Conservation (phyloP, 2,797 vertebrate species). For the Myoxocephalus aenaeus region DNA sequence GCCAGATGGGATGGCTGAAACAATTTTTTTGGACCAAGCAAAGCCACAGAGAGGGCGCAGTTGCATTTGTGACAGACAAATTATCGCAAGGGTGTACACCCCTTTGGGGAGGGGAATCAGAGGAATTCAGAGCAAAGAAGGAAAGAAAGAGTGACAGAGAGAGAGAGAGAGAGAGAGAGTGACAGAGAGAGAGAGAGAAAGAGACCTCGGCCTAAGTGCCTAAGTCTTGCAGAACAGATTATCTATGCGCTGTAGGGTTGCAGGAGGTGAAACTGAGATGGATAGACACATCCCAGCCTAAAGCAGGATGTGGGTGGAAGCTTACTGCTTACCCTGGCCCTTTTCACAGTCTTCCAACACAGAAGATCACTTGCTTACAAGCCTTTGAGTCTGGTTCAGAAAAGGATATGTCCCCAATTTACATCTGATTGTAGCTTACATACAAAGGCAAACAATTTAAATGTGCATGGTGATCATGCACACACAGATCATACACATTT, state of each 20-base stretch:
- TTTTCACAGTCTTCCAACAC: slow-evolving; percentile 67
- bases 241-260: slow-evolving; percentile 70
- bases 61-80: slow-evolving; percentile 81
- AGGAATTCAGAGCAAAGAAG: slow-evolving; percentile 62
- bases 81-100: slow-evolving; percentile 72
- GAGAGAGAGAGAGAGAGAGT: slow-evolving; percentile 16
- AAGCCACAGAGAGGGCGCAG: slow-evolving; percentile 72
- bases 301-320: slow-evolving; percentile 74
- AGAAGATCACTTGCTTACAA: slow-evolving; percentile 60
- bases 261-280: slow-evolving; percentile 71
- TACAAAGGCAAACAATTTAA: slow-evolving; percentile 43
- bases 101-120: slow-evolving; percentile 63
- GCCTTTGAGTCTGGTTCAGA: slow-evolving; percentile 63
- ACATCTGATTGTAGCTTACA: slow-evolving; percentile 60
- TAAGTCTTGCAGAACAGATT: slow-evolving; percentile 73
- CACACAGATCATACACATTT: slow-evolving; percentile 23
- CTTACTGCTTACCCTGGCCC: slow-evolving; percentile 67
- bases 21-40: slow-evolving; percentile 71
- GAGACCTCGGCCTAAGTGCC: slow-evolving; percentile 46
- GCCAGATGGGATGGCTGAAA: slow-evolving; percentile 80
- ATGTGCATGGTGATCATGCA: slow-evolving; percentile 25
- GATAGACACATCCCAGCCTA: slow-evolving; percentile 62
- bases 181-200: slow-evolving; percentile 27
- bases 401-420: slow-evolving; percentile 54
- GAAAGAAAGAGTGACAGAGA: slow-evolving; percentile 63